Evolutionary conservation across 2,888 invertebrate genomes (phyloP).

Genomic region (Nemotelus pantherinus): DNA sequence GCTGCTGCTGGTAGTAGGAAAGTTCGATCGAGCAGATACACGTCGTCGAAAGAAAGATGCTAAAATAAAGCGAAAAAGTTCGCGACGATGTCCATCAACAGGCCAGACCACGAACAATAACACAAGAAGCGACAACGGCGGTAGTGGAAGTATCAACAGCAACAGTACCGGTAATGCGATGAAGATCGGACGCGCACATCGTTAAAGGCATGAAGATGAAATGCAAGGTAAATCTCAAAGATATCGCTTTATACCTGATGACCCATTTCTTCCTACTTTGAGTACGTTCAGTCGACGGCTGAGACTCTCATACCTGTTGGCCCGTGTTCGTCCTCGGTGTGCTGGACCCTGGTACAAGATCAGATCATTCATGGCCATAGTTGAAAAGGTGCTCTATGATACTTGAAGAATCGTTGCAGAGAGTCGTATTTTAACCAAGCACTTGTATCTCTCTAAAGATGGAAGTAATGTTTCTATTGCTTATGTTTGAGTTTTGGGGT

Average conservation of each 20-base stretch:
- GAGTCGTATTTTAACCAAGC: not conserved
- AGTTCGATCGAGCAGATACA: slow-evolving; percentile 10
- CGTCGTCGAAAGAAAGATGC: slow-evolving; percentile 33
- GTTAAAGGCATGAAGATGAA: slow-evolving; percentile 32
- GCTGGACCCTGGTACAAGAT: slow-evolving; percentile 7
- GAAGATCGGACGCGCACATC: slow-evolving; percentile 16
- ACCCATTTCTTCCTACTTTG: slow-evolving; percentile 44
- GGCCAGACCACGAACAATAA: slow-evolving; percentile 39
- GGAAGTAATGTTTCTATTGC: too few relatives aligned
- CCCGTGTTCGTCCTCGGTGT: not conserved
- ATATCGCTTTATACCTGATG: slow-evolving; percentile 43
- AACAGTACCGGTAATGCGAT: not conserved
- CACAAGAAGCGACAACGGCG: slow-evolving; percentile 18
- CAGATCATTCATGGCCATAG: not conserved
- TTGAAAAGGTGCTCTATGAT: not conserved
- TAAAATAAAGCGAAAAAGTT: slow-evolving; percentile 34
- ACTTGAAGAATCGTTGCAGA: slow-evolving; percentile 6
- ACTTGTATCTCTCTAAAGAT: too few relatives aligned
- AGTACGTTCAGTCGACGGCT: not conserved
- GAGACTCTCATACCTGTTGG: slow-evolving; percentile 6
- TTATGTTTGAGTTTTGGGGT: too few relatives aligned
- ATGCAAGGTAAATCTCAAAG: slow-evolving; percentile 30
- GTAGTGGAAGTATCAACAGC: slow-evolving; percentile 6
- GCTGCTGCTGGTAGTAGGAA: slow-evolving; percentile 25
- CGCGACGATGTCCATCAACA: slow-evolving; percentile 31